Evolutionary conservation across 2,888 invertebrate genomes (phyloP).

Genomic region (Eucriotettix oculatus): DNA sequence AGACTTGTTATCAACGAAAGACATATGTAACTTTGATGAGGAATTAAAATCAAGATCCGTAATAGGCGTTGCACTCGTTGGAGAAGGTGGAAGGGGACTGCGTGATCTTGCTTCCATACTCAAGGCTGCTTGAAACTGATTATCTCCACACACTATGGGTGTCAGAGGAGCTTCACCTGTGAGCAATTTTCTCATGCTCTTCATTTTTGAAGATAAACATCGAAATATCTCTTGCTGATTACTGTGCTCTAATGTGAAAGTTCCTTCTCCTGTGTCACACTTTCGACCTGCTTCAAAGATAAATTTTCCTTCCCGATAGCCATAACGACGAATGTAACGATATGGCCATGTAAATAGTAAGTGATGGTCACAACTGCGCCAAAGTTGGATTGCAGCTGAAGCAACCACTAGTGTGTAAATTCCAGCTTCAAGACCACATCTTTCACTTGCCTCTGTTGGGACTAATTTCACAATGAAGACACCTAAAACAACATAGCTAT

Average conservation of each 20-base stretch:
- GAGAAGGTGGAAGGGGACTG: conserved; percentile 58
- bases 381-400: conserved; percentile 55
- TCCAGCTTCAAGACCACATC: conserved; percentile 55
- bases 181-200: conserved; percentile 68
- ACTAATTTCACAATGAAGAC: conserved; percentile 62
- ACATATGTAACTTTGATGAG: conserved; percentile 11
- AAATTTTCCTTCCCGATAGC: conserved; percentile 71
- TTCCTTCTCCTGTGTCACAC: conserved; percentile 72
- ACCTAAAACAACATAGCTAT: conserved; percentile 24
- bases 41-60: conserved; percentile 27
- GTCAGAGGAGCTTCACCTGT: conserved; percentile 26
- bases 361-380: conserved; percentile 41
- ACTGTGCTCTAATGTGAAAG: conserved; percentile 61
- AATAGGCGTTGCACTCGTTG: conserved; percentile 29
- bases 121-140: conserved; percentile 54
- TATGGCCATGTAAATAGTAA: conserved; percentile 68
- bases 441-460: conserved; percentile 58
- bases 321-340: conserved; percentile 65
- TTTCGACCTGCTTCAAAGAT: conserved; percentile 79
- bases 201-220: conserved; percentile 68
- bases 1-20: conserved; percentile 5
- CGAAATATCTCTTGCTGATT: conserved; percentile 71
- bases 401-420: conserved; percentile 59
- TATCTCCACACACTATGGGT: conserved; percentile 43
- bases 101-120: conserved; percentile 68